Conservation (phyloP, 2,888 invertebrate species). For the Platypus cylindrus region DNA sequence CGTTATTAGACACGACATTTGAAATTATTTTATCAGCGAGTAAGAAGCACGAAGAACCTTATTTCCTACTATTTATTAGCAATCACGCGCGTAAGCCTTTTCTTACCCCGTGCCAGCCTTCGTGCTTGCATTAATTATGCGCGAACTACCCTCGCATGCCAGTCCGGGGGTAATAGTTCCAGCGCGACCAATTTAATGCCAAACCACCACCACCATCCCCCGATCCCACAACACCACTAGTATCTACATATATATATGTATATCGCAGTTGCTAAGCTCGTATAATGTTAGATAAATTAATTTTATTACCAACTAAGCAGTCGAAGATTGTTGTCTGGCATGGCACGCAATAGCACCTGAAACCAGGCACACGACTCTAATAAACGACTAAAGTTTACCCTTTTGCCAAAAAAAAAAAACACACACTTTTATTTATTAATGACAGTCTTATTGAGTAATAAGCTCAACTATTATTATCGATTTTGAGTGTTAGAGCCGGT, state of each 20-base stretch:
- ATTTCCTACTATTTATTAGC: conserved; percentile 39
- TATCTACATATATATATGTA: too few species aligned
- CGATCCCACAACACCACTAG: too few species aligned
- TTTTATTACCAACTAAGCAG: conserved; percentile 39
- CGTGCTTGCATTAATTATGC: conserved; percentile 35
- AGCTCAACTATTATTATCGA: too few species aligned
- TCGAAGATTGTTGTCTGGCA: conserved; percentile 34
- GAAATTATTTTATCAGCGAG: conserved; percentile 38
- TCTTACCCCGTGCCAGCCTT: conserved; percentile 35
- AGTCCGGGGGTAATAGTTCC: conserved; percentile 22
- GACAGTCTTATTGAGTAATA: too few species aligned
- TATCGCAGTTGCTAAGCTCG: too few species aligned
- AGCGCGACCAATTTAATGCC: conserved; percentile 28
- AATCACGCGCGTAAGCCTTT: conserved; percentile 35
- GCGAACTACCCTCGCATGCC: conserved; percentile 34
- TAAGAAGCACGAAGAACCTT: conserved; percentile 37
- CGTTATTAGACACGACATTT: conserved; percentile 38
- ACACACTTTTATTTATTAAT: too few species aligned
- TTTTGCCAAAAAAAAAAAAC: too few species aligned
- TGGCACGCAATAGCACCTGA: too few species aligned
- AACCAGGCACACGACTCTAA: too few species aligned
- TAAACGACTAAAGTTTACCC: too few species aligned
- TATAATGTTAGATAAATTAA: conserved; percentile 36
- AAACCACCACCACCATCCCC: too few species aligned
- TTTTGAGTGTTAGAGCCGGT: too few species aligned